Evolutionary conservation across 2,797 vertebrate species (phyloP), one percentile per base, ranked within the genome.

Genomic region (Meriones psammophilus): DNA sequence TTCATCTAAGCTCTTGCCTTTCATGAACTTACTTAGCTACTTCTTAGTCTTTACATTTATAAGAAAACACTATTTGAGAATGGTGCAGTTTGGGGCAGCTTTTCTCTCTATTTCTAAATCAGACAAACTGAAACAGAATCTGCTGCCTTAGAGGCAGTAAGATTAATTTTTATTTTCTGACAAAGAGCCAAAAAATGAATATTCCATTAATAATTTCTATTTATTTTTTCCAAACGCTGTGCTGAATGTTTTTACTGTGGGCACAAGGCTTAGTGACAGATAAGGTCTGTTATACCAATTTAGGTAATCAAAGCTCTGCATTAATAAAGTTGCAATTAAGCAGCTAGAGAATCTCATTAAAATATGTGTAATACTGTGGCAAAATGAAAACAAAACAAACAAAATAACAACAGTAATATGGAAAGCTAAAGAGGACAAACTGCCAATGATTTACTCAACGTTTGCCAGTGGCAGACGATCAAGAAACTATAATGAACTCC

Each of bases 301-400:
- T 97, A 98, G 97, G 98, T 98, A 98, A 88, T 74, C 96, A 96
- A 86, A 97, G 76, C 80, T 96, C 84, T 84, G 62, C 89, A 96
- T 97, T 98, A 97, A 98, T 98, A 97, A 98, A 96, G 97, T 98
- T 97, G 79, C 90, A 96, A 97, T 98, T 98, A 98, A 98, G 97
- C 74, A 98, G 97, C 90, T 97, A 56, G 66, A 96, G 96, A 73
- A 85, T 97, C 56, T 88, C 83, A 96, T 15, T 78, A 18, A 88
- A 86, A 50, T 50, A 50, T 50, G 50, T 50, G 68, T 62, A 97
- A 97, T 96, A 42, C 76, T 46, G 84, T 93, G 77, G 56, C 85
- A 92, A 97, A 96, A 96, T 80, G 56, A 18, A 68, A 97, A 96
- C 97, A 95, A 97, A 94, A 30, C 39, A 60, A 42, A 97, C 71